Evolutionary conservation across 2,797 vertebrate species (phyloP).

Genomic region (Esox lucius): DNA sequence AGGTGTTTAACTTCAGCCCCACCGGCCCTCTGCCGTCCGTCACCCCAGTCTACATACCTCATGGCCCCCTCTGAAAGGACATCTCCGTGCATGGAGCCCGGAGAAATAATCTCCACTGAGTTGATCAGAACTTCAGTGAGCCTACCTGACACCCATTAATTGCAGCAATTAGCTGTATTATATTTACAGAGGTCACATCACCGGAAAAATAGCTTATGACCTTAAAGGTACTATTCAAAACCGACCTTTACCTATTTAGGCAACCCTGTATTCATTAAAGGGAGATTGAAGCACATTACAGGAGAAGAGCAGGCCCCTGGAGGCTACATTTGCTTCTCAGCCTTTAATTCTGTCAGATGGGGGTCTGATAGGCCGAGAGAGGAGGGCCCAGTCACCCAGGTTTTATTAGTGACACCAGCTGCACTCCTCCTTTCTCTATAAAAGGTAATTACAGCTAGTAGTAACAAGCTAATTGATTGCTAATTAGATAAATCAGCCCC

Average conservation of each 20-base stretch:
- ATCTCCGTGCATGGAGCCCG: too few species aligned
- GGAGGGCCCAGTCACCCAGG: slow-evolving; percentile 75
- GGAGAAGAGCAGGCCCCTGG: slow-evolving; percentile 77
- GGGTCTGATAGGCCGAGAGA: slow-evolving; percentile 72
- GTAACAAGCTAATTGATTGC: slow-evolving; percentile 99
- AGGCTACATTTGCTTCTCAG: slow-evolving; percentile 81
- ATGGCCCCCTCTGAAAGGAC: too few species aligned
- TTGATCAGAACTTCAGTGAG: too few species aligned
- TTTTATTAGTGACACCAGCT: slow-evolving; percentile 98
- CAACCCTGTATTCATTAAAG: slow-evolving; percentile 86
- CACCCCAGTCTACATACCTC: too few species aligned
- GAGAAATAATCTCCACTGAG: too few species aligned
- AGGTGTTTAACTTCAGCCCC: too few species aligned
- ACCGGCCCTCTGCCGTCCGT: too few species aligned
- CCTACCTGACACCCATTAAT: too few species aligned
- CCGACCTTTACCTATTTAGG: slow-evolving; percentile 70
- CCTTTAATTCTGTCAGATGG: slow-evolving; percentile 86
- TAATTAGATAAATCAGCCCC: slow-evolving; percentile 99
- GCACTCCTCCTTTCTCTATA: slow-evolving; percentile 93
- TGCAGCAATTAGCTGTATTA: too few species aligned
- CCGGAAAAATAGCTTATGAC: background rate
- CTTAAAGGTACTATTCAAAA: background rate
- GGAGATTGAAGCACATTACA: slow-evolving; percentile 82
- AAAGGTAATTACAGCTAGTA: slow-evolving; percentile 99
- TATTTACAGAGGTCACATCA: background rate